Evolutionary conservation across 2,888 invertebrate genomes (phyloP).

Genomic region (Anoncus sp.): DNA sequence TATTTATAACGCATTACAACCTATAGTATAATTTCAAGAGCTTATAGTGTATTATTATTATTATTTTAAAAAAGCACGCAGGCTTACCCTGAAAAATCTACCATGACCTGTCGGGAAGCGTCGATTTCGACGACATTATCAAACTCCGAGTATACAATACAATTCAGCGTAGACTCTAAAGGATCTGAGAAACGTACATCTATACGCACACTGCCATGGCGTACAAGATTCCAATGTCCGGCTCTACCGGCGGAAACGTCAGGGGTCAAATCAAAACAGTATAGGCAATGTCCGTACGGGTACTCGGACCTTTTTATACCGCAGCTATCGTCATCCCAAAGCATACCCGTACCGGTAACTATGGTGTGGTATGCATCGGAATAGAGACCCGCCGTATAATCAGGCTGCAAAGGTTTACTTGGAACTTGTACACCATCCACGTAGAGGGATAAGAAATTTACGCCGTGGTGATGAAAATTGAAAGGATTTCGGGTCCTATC

Average conservation of each 20-base stretch:
- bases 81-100: background rate
- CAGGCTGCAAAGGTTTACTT: constrained; percentile 64
- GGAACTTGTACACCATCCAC: constrained; percentile 65
- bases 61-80: no score
- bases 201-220: constrained; percentile 67
- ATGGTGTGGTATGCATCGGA: constrained; percentile 71
- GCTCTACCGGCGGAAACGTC: constrained; percentile 65
- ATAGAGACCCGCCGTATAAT: constrained; percentile 50
- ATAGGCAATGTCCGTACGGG: constrained; percentile 62
- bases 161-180: constrained; percentile 63
- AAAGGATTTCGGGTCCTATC: no score
- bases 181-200: constrained; percentile 68
- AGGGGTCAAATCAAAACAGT: constrained; percentile 28
- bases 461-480: constrained; percentile 34
- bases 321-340: constrained; percentile 64
- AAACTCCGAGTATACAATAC: constrained; percentile 64
- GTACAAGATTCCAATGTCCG: constrained; percentile 62
- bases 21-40: no score
- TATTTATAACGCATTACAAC: no score
- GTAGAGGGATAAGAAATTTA: constrained; percentile 56
- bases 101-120: constrained; percentile 39
- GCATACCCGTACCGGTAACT: constrained; percentile 64
- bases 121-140: constrained; percentile 74
- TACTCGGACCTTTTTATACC: constrained; percentile 62
- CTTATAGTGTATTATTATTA: no score